Evolutionary conservation across 2,113 vertebrate genomes (phyloP).

Genomic region (Brienomyrus longianalis): DNA sequence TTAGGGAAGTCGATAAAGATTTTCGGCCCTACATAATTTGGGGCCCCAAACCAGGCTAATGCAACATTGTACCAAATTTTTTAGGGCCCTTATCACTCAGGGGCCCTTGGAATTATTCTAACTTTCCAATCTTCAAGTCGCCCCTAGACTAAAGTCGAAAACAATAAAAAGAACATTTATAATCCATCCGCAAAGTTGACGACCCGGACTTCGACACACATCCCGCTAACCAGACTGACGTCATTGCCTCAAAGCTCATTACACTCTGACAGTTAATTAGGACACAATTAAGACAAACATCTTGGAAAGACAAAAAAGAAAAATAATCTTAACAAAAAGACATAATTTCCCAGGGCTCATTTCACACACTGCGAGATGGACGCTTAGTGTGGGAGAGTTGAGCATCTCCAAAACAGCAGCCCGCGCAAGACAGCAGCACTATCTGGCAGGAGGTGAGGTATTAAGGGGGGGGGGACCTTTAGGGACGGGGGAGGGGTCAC

Average conservation of each 20-base stretch:
- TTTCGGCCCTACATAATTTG: neutral
- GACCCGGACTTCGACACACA: neutral
- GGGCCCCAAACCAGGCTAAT: neutral
- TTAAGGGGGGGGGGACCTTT: neutral
- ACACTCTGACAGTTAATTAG: neutral
- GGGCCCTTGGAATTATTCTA: neutral
- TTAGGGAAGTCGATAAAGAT: neutral
- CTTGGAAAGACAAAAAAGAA: neutral
- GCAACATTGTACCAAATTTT: neutral
- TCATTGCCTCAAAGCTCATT: constrained; percentile 7
- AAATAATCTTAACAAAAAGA: neutral
- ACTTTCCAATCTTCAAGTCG: neutral
- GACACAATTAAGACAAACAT: constrained; percentile 13
- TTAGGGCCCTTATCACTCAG: neutral
- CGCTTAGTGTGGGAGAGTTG: neutral
- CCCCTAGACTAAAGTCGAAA: neutral
- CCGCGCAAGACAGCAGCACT: neutral
- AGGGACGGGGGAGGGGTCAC: neutral
- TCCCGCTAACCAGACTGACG: neutral
- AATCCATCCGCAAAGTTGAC: neutral
- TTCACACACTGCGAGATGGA: neutral
- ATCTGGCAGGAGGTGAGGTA: neutral
- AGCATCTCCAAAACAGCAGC: neutral
- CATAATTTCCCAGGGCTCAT: neutral
- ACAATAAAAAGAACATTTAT: neutral